phyloP scores from a whole-genome alignment of 1,140 invertebrate genomes.

The Protaetia brevitarsis region DNA sequence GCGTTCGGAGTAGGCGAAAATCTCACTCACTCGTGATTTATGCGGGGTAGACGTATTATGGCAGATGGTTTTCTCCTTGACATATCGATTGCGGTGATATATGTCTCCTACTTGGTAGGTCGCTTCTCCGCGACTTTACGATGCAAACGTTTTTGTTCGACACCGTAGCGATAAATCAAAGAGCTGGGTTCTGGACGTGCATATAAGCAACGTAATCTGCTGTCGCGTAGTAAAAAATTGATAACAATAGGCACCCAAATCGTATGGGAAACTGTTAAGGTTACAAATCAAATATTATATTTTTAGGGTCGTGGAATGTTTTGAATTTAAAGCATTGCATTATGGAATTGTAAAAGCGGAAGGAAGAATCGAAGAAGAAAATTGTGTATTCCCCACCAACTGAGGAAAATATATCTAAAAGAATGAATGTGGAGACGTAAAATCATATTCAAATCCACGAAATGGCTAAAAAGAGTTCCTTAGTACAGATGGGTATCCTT shows the following conservation, averaged over 20 bases:
- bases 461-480: no score
- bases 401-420: no score
- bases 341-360: no score
- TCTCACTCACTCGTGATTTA: background rate
- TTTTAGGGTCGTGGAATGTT: no score
- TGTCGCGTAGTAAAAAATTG: background rate
- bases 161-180: background rate
- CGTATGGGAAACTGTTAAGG: background rate
- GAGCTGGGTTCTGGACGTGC: background rate
- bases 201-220: conserved; percentile 2
- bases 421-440: no score
- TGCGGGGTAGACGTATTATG: background rate
- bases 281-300: no score
- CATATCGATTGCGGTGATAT: conserved; percentile 4
- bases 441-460: no score
- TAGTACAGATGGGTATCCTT: no score
- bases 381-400: no score
- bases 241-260: background rate
- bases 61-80: conserved; percentile 3
- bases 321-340: no score
- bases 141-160: conserved; percentile 9
- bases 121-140: background rate
- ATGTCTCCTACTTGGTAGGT: background rate
- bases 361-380: no score
- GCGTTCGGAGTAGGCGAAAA: background rate